Evolutionary conservation across 2,888 invertebrate species (phyloP).

Genomic region (Baronia brevicornis): DNA sequence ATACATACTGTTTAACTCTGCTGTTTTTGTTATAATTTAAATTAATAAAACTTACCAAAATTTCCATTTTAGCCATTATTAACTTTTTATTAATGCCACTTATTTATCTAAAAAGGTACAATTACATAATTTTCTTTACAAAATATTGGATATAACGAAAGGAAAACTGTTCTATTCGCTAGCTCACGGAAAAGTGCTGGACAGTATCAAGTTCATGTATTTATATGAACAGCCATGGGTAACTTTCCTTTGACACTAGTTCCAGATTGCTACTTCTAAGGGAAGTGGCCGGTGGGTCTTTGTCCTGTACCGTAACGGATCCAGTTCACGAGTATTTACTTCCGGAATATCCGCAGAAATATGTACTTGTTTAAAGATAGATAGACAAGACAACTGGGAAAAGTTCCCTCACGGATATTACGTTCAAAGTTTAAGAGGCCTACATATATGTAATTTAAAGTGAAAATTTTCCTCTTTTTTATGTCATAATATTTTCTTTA

Average conservation of each 20-base stretch:
- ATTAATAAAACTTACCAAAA: conserved; percentile 48
- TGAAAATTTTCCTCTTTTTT: no score
- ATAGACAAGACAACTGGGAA: no score
- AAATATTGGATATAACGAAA: conserved; percentile 44
- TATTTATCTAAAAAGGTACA: conserved; percentile 19
- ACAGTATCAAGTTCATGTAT: conserved; percentile 67
- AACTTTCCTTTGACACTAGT: conserved; percentile 52
- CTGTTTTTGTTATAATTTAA: conserved; percentile 1
- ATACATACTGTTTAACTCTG: no score
- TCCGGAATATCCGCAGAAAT: conserved; percentile 36
- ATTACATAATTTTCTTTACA: conserved; percentile 49
- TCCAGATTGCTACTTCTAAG: conserved; percentile 48
- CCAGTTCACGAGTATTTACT: conserved; percentile 52
- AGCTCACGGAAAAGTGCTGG: conserved; percentile 59
- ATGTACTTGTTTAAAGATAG: conserved; percentile 14
- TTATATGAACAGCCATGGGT: conserved; percentile 57
- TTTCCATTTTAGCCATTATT: conserved; percentile 47
- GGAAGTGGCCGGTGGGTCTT: conserved; percentile 69
- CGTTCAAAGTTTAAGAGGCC: no score
- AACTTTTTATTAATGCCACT: conserved; percentile 19
- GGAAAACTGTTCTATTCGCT: conserved; percentile 57
- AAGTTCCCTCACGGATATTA: no score
- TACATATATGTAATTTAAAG: no score
- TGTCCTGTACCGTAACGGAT: conserved; percentile 63
- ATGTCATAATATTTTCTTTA: no score